Conservation (phyloP, 2,797 vertebrate genomes). For the Gambelia wislizenii region DNA sequence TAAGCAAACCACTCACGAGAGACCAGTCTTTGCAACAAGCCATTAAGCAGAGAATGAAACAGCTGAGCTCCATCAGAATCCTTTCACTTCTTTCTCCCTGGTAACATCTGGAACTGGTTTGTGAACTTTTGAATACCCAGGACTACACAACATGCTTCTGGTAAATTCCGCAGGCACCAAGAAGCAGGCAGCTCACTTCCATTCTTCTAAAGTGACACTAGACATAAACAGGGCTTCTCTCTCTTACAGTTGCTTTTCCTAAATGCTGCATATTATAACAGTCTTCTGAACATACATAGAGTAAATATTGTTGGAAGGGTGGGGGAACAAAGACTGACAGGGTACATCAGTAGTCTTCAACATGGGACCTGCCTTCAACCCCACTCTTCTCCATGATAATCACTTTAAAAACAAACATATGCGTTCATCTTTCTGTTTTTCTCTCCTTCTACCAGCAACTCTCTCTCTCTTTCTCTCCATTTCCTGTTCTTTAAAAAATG, state of each 20-base stretch:
- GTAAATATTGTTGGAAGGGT: background rate
- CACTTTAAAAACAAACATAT: background rate
- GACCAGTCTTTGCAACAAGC: background rate
- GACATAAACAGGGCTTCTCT: background rate
- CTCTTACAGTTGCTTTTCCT: background rate
- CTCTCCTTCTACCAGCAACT: background rate
- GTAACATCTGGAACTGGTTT: background rate
- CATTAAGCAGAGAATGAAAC: background rate
- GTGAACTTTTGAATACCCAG: background rate
- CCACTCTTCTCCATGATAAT: background rate
- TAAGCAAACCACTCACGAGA: conserved; percentile 45
- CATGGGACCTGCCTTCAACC: background rate
- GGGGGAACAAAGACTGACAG: background rate
- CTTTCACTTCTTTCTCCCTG: conserved; percentile 4
- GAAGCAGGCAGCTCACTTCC: background rate
- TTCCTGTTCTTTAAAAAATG: background rate
- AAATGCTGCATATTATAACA: background rate
- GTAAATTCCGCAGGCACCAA: accelerated
- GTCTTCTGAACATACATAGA: background rate
- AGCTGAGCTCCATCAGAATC: background rate
- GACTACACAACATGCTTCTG: background rate
- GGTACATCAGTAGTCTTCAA: background rate
- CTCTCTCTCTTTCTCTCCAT: background rate
- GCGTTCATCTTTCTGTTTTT: background rate
- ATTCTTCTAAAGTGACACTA: conserved; percentile 2